phyloP scores from a whole-genome alignment of 2,113 vertebrate species.

The Syrmaticus mikado region DNA sequence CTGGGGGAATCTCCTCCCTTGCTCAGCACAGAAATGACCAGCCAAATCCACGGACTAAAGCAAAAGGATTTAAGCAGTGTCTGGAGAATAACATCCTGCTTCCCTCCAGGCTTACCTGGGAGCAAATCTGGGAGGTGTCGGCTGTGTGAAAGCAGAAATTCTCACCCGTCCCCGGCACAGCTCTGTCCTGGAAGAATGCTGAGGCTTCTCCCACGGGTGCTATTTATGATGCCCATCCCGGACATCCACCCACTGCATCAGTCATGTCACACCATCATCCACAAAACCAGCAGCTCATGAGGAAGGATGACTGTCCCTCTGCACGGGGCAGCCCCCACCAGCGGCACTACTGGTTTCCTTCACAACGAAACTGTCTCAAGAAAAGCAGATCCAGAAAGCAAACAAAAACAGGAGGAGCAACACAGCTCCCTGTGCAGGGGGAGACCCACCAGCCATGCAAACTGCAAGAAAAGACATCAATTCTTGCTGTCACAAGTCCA shows the following conservation, averaged over 20 bases:
- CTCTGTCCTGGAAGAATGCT: neutral
- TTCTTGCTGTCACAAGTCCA: neutral
- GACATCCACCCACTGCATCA: neutral
- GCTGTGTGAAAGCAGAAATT: neutral
- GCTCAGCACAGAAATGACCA: neutral
- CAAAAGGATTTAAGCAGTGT: neutral
- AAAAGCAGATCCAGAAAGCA: neutral
- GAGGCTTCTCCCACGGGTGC: neutral
- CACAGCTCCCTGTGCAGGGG: neutral
- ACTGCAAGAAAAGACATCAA: neutral
- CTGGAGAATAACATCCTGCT: neutral
- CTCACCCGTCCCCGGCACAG: fast-evolving
- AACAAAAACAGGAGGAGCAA: neutral
- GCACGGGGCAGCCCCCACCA: neutral
- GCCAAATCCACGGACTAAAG: too few species aligned
- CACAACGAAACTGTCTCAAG: neutral
- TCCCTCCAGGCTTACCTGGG: constrained; percentile 16
- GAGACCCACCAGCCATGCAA: neutral
- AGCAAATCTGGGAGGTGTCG: neutral
- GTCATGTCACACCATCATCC: neutral
- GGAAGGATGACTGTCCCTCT: neutral
- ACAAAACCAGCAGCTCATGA: neutral
- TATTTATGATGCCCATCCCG: constrained; percentile 24
- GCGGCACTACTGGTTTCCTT: fast-evolving
- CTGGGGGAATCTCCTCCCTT: neutral